Conservation (phyloP, 2,797 vertebrate species). For the Oreochromis mossambicus region DNA sequence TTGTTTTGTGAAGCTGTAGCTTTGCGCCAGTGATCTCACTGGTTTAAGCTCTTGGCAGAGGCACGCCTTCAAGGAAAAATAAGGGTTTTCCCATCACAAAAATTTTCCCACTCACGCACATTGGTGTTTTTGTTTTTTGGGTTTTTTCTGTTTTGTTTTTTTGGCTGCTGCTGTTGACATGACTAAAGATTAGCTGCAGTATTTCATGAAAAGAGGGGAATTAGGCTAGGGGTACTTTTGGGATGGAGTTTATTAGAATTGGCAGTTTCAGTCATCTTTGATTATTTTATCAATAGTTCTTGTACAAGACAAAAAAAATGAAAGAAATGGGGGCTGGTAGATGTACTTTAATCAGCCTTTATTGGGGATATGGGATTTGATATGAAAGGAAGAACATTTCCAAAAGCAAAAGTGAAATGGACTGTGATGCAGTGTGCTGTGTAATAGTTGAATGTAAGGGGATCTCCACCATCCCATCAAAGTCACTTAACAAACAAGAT, state of each 20-base stretch:
- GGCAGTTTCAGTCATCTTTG: background rate
- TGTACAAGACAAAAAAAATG: background rate
- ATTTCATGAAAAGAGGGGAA: background rate
- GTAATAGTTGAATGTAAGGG: background rate
- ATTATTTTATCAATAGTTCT: background rate
- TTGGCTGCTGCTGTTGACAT: constrained; percentile 13
- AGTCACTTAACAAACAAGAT: background rate
- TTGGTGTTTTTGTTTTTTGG: background rate
- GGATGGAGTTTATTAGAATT: background rate
- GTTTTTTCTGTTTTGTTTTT: background rate
- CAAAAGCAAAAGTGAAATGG: background rate
- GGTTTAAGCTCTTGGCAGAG: constrained; percentile 33
- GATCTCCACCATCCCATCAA: background rate
- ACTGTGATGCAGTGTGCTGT: background rate
- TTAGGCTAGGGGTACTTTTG: background rate
- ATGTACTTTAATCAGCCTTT: background rate
- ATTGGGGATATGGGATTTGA: background rate
- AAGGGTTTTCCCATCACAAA: constrained; percentile 51
- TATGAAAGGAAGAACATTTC: background rate
- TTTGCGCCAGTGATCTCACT: constrained; percentile 36
- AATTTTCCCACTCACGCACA: constrained; percentile 35
- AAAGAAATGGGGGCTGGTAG: background rate
- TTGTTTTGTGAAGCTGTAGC: constrained; percentile 17
- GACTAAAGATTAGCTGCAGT: background rate
- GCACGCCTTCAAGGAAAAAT: constrained; percentile 48